phyloP scores from a whole-genome alignment of 2,113 vertebrate species.

The Psephotus haematonotus region DNA sequence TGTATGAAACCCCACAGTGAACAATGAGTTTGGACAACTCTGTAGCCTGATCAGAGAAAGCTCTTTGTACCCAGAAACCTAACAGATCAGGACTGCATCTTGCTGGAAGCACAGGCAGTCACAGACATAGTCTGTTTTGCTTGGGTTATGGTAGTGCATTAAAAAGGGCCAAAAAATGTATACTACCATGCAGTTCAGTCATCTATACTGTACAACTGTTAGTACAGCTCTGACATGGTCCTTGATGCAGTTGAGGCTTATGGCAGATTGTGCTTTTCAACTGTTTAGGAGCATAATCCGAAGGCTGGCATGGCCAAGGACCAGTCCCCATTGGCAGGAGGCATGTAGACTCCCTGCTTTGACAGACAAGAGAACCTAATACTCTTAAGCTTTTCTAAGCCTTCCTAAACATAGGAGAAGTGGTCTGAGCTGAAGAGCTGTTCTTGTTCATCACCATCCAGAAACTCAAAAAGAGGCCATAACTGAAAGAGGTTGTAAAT shows the following conservation, averaged over 20 bases:
- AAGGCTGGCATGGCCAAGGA: not conserved
- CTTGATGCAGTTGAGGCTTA: not conserved
- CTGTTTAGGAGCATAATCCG: not conserved
- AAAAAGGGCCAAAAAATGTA: not conserved
- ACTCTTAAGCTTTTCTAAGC: not conserved
- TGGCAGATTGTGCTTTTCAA: not conserved
- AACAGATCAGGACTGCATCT: not conserved
- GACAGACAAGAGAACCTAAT: not conserved
- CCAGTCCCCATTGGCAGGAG: too few relatives aligned
- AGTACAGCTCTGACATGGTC: not conserved
- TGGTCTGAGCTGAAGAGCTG: not conserved
- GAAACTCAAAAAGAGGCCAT: not conserved
- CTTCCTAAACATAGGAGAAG: not conserved
- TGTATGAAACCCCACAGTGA: not conserved
- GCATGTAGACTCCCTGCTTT: not conserved
- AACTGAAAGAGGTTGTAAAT: not conserved
- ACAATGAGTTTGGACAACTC: not conserved
- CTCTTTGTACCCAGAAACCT: not conserved
- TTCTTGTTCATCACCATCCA: not conserved
- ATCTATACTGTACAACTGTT: not conserved
- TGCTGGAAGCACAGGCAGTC: accelerated
- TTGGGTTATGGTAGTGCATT: not conserved
- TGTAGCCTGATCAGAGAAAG: not conserved
- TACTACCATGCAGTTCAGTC: not conserved
- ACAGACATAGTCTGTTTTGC: not conserved